Base-by-base conservation (phyloP, 1,140 invertebrate species). In the Galendromus occidentalis region DNA sequence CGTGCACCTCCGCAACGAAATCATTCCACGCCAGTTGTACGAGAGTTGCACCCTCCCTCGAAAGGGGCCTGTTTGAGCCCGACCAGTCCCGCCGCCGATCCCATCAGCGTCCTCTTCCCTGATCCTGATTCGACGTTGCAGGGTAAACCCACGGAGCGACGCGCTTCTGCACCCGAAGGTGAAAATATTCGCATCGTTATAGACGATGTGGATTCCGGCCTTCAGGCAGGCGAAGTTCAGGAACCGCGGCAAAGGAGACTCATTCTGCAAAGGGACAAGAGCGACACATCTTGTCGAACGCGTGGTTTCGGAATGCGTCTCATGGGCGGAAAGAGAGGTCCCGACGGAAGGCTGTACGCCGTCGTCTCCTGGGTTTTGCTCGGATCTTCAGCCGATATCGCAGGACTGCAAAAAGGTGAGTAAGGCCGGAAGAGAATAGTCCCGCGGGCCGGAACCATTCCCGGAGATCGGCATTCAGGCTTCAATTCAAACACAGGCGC, bases 101-200 rank as follows among this genome's bases (percentile, higher is more conserved):
- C 28, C 17, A 33, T 59, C 51, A 17, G 14, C 14, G 2, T 59
- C 51, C 12, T 59, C 51, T 59, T 5, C 22, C 51, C 22, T 59
- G 51, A 59, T 25, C 45, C 14, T 59, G 33, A 39, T 39, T 39
- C 9, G 9, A 39, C 33, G 33, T 59, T 59, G 25, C 22, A 59
- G 51, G 51, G 51, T 25, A 59, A 59, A 59, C 51, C 51, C 51
- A 18, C 68, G 59, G 42, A 65, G 20, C 67, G 71, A 66, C 28
- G 71, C 44, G 71, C 71, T 17, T 72, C 88, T 18, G 86, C 86
- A 64, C 73, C 75, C 0, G 88, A 91, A 71, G 87, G 87, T 0
- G 88, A 92, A 75, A 87, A 86, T 55, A 91, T 92, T 69, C 85
- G 88, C 71, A 91, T 91, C 69, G 88, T 92, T 65, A 91, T 92